Evolutionary conservation across 1,140 invertebrate genomes (phyloP).

Genomic region (Drosophila carrolli): DNA sequence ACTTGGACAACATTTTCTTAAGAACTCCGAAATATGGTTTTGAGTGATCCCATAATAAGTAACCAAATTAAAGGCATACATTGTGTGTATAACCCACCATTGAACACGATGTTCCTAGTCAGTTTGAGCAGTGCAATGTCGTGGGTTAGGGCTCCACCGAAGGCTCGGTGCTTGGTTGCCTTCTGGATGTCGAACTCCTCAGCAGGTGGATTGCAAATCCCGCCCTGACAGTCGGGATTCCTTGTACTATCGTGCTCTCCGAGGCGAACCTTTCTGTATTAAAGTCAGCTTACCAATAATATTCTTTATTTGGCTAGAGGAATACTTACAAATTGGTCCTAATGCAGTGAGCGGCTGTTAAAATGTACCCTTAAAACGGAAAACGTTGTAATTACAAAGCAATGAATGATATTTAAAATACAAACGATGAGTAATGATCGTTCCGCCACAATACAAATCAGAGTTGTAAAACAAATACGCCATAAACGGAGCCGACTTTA

Average conservation of each 20-base stretch:
- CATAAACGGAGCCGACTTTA: conserved; percentile 25
- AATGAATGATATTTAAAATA: neutral
- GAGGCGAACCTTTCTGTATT: conserved; percentile 9
- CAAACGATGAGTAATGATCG: conserved; percentile 11
- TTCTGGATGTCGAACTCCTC: conserved; percentile 14
- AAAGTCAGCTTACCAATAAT: too few species aligned
- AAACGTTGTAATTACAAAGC: neutral
- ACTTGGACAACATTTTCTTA: too few species aligned
- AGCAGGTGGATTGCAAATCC: neutral
- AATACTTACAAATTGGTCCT: neutral
- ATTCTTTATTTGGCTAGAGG: neutral
- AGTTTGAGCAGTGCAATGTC: conserved; percentile 57
- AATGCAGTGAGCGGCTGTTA: conserved; percentile 20
- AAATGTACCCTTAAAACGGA: neutral
- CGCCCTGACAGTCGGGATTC: conserved; percentile 3
- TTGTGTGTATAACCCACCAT: conserved; percentile 6
- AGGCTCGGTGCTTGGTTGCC: conserved; percentile 8
- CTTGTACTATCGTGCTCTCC: conserved; percentile 6
- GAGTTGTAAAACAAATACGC: neutral
- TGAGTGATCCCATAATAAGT: too few species aligned
- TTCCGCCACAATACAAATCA: neutral
- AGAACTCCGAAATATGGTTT: too few species aligned
- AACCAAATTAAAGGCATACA: too few species aligned
- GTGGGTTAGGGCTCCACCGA: neutral
- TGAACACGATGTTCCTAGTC: conserved; percentile 11